Evolutionary conservation across 2,888 invertebrate species (phyloP).

Genomic region (Sarcophaga caerulescens): DNA sequence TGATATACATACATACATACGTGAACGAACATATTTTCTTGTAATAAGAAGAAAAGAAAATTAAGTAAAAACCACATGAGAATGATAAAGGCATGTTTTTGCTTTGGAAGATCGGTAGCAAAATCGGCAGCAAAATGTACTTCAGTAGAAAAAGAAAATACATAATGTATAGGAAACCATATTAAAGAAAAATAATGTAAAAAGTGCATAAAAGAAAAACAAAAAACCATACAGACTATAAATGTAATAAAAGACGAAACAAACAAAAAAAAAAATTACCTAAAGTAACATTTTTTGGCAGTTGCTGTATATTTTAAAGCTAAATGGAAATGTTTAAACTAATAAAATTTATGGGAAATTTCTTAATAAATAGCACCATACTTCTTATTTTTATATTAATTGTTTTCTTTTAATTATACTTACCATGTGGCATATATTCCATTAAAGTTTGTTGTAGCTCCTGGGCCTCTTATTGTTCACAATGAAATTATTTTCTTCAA

Average conservation of each 20-base stretch:
- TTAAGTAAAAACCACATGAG: conserved; percentile 25
- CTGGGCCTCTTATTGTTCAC: conserved; percentile 54
- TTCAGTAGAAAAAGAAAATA: conserved; percentile 39
- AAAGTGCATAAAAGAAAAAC: conserved; percentile 32
- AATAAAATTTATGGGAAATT: background rate
- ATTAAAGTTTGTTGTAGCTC: conserved; percentile 42
- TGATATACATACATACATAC: conserved; percentile 19
- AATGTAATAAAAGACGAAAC: conserved; percentile 2
- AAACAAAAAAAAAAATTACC: background rate
- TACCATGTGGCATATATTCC: conserved; percentile 43
- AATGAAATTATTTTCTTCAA: conserved; percentile 34
- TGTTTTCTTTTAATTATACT: conserved; percentile 40
- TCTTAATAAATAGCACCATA: background rate
- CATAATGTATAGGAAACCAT: conserved; percentile 58
- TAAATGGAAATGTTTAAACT: background rate
- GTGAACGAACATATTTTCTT: conserved; percentile 8
- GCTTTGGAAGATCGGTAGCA: conserved; percentile 39
- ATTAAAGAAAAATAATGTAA: conserved; percentile 56
- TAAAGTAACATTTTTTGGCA: background rate
- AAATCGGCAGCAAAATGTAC: conserved; percentile 41
- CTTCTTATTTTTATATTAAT: background rate
- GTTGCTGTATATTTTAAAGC: background rate
- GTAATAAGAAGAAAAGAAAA: conserved; percentile 2
- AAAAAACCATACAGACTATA: conserved; percentile 25
- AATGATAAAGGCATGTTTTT: conserved; percentile 41